Evolutionary conservation across 2,888 invertebrate genomes (phyloP).

Genomic region (Ormyrus thymus): DNA sequence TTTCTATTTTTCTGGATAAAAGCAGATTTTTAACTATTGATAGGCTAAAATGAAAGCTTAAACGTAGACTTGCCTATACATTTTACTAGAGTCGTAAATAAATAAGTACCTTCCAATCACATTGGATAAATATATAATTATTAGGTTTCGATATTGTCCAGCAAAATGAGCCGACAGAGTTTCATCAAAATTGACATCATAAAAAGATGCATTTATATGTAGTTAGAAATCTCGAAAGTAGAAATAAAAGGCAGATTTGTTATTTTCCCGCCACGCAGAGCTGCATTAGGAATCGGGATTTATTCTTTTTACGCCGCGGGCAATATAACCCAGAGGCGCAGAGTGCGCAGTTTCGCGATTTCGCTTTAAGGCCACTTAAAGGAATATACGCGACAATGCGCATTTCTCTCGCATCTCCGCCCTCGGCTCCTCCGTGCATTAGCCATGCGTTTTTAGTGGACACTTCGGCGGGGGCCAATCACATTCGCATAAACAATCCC

Average conservation of each 20-base stretch:
- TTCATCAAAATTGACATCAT: no score
- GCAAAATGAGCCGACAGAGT: no score
- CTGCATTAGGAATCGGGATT: slow-evolving; percentile 18
- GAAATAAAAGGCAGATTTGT: background rate
- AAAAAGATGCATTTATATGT: no score
- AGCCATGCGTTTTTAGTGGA: slow-evolving; percentile 30
- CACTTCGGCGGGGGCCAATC: slow-evolving; percentile 25
- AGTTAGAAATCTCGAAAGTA: background rate
- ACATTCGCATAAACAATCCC: slow-evolving; percentile 17
- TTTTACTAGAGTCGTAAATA: no score
- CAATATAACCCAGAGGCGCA: background rate
- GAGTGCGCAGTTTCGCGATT: slow-evolving; percentile 17
- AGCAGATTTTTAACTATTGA: no score
- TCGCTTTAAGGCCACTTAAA: background rate
- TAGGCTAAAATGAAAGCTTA: no score
- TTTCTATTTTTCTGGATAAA: no score
- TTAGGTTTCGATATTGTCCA: no score
- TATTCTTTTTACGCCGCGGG: slow-evolving; percentile 5
- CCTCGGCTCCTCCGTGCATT: slow-evolving; percentile 1
- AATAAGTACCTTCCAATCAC: no score
- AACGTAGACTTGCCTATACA: no score
- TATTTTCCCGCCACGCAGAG: background rate
- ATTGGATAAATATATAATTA: no score
- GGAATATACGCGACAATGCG: background rate
- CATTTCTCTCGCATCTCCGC: background rate